Evolutionary conservation across 2,888 invertebrate genomes (phyloP).

Genomic region (Achlya flavicornis): DNA sequence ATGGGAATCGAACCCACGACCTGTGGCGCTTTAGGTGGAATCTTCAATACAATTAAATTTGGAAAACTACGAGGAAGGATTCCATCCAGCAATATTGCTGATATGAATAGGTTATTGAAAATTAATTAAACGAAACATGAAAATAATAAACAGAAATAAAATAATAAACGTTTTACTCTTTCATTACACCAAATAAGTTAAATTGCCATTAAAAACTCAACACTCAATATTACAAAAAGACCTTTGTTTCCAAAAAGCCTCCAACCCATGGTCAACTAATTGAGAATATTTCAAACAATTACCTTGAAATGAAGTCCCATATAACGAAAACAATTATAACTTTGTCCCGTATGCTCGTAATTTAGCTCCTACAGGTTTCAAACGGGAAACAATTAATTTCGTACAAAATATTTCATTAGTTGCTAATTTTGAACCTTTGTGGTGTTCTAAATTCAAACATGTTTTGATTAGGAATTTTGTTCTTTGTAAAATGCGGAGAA

Average conservation of each 20-base stretch:
- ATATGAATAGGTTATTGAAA: too few relatives aligned
- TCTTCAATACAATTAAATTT: too few relatives aligned
- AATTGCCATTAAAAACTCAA: not conserved
- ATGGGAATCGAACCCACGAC: too few relatives aligned
- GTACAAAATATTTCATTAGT: conserved; percentile 41
- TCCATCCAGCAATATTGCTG: too few relatives aligned
- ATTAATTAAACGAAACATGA: not conserved
- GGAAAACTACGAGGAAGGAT: too few relatives aligned
- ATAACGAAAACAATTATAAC: conserved; percentile 49
- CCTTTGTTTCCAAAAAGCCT: not conserved
- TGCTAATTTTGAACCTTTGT: conserved; percentile 32
- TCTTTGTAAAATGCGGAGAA: not conserved
- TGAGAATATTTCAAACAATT: conserved; percentile 61
- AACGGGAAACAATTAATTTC: conserved; percentile 38
- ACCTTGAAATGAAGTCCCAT: conserved; percentile 45
- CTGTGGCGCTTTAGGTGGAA: too few relatives aligned
- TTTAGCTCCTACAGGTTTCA: conserved; percentile 25
- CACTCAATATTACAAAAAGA: not conserved
- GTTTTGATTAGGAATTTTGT: conserved; percentile 15
- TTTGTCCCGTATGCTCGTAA: conserved; percentile 14
- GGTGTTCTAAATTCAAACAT: conserved; percentile 11
- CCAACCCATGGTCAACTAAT: conserved; percentile 30
- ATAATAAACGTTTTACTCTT: not conserved
- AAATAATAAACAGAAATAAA: not conserved
- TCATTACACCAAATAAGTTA: too few relatives aligned